Evolutionary conservation across 1,140 invertebrate species (phyloP).

Genomic region (Acromyrmex charruanus): DNA sequence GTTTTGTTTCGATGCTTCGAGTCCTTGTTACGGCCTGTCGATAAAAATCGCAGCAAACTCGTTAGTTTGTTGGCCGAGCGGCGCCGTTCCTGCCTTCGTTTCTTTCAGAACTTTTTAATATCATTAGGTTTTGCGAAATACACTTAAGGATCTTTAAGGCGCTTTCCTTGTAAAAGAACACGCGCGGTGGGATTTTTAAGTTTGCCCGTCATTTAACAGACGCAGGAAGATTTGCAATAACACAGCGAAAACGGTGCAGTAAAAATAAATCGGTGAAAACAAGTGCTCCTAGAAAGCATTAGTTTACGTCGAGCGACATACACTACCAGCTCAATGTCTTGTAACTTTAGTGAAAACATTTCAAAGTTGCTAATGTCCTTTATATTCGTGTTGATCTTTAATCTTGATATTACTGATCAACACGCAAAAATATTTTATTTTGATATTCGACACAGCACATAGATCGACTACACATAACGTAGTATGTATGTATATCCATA

Average conservation of each 20-base stretch:
- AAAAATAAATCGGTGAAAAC: constrained; percentile 36
- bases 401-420: constrained; percentile 11
- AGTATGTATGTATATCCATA: background rate
- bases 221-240: constrained; percentile 9
- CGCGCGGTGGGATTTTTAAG: constrained; percentile 52
- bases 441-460: background rate
- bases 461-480: background rate
- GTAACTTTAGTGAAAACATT: constrained; percentile 16
- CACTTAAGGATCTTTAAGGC: constrained; percentile 57
- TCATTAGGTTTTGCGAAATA: constrained; percentile 57
- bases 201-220: constrained; percentile 43
- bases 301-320: background rate
- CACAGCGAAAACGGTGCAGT: background rate
- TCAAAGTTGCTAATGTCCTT: constrained; percentile 16
- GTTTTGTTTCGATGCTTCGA: constrained; percentile 15
- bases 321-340: background rate
- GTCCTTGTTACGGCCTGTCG: constrained; percentile 29
- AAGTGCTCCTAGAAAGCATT: background rate
- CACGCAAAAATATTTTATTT: constrained; percentile 30
- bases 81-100: background rate
- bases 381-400: constrained; percentile 23
- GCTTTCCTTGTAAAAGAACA: constrained; percentile 51
- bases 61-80: constrained; percentile 3
- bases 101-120: constrained; percentile 51
- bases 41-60: constrained; percentile 43